phyloP scores from a whole-genome alignment of 2,797 vertebrate genomes.

The Enteromius viviparus region DNA sequence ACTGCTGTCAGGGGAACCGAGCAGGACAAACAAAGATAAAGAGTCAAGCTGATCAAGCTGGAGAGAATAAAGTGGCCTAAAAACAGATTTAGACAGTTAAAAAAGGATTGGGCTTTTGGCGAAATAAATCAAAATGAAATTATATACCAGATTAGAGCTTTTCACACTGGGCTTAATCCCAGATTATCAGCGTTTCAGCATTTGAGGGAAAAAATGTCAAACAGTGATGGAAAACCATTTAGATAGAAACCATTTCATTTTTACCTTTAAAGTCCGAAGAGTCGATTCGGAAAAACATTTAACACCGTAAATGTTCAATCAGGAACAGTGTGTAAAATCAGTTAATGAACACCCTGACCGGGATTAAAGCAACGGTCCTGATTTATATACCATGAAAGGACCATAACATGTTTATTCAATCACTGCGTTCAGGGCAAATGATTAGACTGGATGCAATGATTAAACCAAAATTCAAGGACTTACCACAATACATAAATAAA shows the following conservation, averaged over 20 bases:
- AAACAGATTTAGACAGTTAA: background rate
- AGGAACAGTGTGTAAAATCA: background rate
- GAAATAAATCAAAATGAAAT: background rate
- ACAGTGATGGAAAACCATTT: background rate
- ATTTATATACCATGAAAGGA: background rate
- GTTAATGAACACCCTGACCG: background rate
- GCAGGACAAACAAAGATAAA: conserved; percentile 59
- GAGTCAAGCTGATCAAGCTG: conserved; percentile 40
- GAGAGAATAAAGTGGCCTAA: conserved; percentile 31
- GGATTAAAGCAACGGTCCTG: background rate
- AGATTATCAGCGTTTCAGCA: background rate
- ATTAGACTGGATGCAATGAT: no score
- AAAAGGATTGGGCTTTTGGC: background rate
- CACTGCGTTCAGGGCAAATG: background rate
- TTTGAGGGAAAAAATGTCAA: background rate
- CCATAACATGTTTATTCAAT: background rate
- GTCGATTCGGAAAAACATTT: background rate
- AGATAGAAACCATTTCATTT: background rate
- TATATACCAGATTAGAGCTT: background rate
- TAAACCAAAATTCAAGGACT: background rate
- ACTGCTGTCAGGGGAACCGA: conserved; percentile 40
- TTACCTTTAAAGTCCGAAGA: background rate
- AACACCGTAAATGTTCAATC: background rate
- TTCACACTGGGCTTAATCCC: background rate
- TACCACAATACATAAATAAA: background rate